A percentile compares a stretch with the other conserved stretches of the same genome.
phyloP scores from a whole-genome alignment of 1,140 invertebrate genomes.

The Octopus bimaculoides region DNA sequence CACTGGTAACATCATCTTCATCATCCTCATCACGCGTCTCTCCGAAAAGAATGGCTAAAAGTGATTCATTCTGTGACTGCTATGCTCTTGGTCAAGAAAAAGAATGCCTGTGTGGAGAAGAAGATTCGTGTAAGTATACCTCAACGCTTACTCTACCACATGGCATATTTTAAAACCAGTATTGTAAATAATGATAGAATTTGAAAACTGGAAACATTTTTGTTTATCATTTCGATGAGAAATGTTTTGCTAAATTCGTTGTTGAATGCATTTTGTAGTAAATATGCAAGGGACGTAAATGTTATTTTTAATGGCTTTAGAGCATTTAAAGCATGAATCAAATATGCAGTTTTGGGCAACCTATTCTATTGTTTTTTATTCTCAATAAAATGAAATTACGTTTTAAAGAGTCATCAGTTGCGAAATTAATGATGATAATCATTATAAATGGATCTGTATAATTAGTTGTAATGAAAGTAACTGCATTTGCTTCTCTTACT shows the following conservation, averaged over 20 bases:
- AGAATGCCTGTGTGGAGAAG: conserved; percentile 34
- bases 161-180: neutral
- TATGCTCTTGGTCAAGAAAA: conserved; percentile 24
- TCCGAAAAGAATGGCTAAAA: conserved; percentile 17
- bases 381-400: too few species aligned
- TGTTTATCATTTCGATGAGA: conserved; percentile 1
- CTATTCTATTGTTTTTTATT: too few species aligned
- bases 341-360: too few species aligned
- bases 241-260: neutral
- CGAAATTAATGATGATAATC: too few species aligned
- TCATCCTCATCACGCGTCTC: neutral
- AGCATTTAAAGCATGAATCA: too few species aligned
- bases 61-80: conserved; percentile 35
- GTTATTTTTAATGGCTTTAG: too few species aligned
- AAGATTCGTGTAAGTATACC: conserved; percentile 29
- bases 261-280: too few species aligned
- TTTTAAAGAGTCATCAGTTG: too few species aligned
- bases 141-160: neutral
- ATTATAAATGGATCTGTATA: too few species aligned
- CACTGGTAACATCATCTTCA: neutral
- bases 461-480: too few species aligned
- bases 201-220: neutral
- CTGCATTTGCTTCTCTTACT: too few species aligned
- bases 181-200: neutral
- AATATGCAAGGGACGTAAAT: too few species aligned